Base-by-base conservation (phyloP, 1,140 invertebrate genomes). In the Tetraneura akinire region DNA sequence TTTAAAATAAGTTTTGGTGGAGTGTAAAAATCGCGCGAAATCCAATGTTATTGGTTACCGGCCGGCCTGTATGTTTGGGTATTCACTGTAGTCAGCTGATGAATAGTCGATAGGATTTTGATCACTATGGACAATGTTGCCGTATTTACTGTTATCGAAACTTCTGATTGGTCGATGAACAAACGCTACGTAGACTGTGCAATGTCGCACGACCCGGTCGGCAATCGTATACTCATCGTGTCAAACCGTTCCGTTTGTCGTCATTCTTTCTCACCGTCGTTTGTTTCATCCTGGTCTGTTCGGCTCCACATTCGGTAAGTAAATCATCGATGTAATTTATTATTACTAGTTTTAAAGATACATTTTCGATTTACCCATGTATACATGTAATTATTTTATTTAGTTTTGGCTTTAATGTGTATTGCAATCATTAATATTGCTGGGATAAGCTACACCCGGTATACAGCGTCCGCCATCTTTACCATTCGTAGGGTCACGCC, bases 181-280 rank as follows among this genome's bases (percentile, higher is more conserved):
- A 13, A 4, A 9, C 16, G 13, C 1, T 9, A 16, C 9, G 1
- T 14, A 37, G 37, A 13, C 74, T 32, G 55, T 13, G 74, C 74
- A 62, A 45, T 29, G 55, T 23, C 14, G 74, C 74, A 78, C 53
- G 21, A 78, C 74, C 74, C 37, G 74, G 74, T 62, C 62, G 51
- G 16, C 5, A 8, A 37, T 37, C 66, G 66, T 14, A 26, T 42
- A 37, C 21, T 47, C 32, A 55, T 51, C 74, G 74, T 78, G 55
- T 78, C 6, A 0, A 11, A 47, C 42, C 23, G 55, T 78, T 21
- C 23, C 32, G 74, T 62, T 78, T 13, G 53, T 78, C 53, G 53
- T 76, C 74, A 78, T 78, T 78, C 74, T 62, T 78, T 78, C 74
- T 78, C 55, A 13, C 55, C 55, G 74, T 60, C 37, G 42, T 37